Base-by-base conservation (phyloP, 2,888 invertebrate species). In the Andrena dorsata region DNA sequence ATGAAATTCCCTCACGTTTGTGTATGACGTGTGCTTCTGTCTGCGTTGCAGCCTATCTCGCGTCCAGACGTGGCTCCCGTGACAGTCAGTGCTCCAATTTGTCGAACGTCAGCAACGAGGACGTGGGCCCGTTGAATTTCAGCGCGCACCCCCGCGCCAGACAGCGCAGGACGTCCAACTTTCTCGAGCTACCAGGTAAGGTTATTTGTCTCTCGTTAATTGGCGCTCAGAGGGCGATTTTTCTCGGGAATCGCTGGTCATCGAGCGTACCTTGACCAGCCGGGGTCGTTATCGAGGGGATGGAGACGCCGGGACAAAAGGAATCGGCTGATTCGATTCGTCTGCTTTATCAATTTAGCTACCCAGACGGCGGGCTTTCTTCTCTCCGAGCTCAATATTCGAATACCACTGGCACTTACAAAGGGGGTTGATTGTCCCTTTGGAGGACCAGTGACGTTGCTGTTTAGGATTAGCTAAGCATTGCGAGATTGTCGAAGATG, bases 11-110 rank as follows among this genome's bases (percentile, higher is more conserved):
- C n/a, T 41, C 47, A 47, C 63, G 63, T 41, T 63, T 63, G 41
- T 73, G 35, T 30, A 49, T 53, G 8, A 23, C 28, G 23, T 26
- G 23, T 26, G 7, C 2, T n/a, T 47, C 32, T 26, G 30, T 63
- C 20, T 74, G 26, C 83, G 75, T 90, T 90, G 7, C 90, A 89
- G 98, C 98, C 2, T 97, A 97, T 92, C 94, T 98, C 89, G 98
- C 98, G n/a, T 97, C 97, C 76, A 95, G 97, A 69, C 95, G 98
- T n/a, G 97, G 97, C n/a, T 97, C 97, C 0, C 94, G 97, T n/a
- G 96, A 96, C 88, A 96, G 96, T 26, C 95, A 95, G 88, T 96
- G 96, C 89, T 97, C 97, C 1, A 97, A 96, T 83, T 95, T 96
- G 87, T 97, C 97, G 0, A 94, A 95, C 70, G 93, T 95, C 80